These are phyloP conservation scores for Mastomys coucha DNA, from an alignment of 2,113 vertebrate genomes.

Conservation along the genomic window DNA sequence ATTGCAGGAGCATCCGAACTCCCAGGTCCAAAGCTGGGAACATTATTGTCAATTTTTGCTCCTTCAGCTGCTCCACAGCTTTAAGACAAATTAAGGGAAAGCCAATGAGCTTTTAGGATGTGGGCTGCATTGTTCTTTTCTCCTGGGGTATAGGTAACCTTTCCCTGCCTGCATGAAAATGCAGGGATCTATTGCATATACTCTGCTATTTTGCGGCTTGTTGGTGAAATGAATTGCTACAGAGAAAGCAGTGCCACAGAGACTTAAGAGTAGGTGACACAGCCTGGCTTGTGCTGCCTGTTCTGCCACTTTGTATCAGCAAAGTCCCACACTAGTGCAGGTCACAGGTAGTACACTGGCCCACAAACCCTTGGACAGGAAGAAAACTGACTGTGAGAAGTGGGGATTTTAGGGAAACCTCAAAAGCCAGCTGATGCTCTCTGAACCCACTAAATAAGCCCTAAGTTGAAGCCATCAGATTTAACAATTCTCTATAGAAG, in stretches of 20 bases:
- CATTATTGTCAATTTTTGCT: constrained; percentile 17
- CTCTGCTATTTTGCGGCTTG: background rate
- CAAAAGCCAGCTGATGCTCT: constrained; percentile 55
- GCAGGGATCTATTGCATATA: background rate
- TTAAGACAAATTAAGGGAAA: constrained; percentile 43
- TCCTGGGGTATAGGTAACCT: background rate
- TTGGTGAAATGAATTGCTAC: background rate
- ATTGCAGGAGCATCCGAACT: background rate
- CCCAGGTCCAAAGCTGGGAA: background rate
- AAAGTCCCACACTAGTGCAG: background rate
- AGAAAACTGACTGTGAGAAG: background rate
- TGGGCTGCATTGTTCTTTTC: background rate
- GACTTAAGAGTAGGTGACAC: background rate
- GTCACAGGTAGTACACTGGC: background rate
- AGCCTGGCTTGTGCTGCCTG: accelerated
- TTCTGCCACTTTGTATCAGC: background rate
- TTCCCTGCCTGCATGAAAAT: background rate
- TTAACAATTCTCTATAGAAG: constrained; percentile 16
- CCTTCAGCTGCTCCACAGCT: background rate
- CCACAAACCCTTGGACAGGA: background rate
- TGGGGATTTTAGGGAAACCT: constrained; percentile 55
- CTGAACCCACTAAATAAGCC: constrained; percentile 12
- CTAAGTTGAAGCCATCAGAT: background rate
- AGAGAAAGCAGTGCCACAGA: background rate
- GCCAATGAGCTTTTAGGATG: background rate